These are phyloP conservation scores for Palaemon carinicauda DNA, from an alignment of 1,140 invertebrate species.

Conservation along the genomic window DNA sequence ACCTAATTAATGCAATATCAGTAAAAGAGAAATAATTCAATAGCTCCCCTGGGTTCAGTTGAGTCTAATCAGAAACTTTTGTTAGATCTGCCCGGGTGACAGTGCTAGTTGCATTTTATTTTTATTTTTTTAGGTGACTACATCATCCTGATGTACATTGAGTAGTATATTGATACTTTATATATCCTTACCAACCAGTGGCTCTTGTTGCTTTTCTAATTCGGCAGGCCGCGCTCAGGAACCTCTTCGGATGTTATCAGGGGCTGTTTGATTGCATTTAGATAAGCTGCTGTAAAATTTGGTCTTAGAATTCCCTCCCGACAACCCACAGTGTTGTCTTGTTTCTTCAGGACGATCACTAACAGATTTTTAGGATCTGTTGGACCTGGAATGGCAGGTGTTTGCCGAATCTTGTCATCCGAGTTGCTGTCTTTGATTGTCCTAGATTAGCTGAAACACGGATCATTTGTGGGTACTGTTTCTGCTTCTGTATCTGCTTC, in stretches of 20 bases:
- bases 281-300: neutral
- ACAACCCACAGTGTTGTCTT: neutral
- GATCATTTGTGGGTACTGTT: no score
- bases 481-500: no score
- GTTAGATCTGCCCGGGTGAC: neutral
- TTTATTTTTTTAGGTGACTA: no score
- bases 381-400: no score
- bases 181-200: neutral
- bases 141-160: no score
- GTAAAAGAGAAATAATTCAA: no score
- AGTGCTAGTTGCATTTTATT: neutral
- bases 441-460: no score
- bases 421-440: no score
- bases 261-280: neutral
- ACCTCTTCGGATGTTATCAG: neutral
- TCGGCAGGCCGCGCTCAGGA: neutral
- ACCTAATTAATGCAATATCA: neutral
- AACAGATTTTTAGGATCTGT: neutral
- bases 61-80: neutral
- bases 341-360: neutral
- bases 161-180: no score
- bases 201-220: neutral
- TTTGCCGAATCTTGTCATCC: no score
- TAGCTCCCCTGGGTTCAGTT: no score
- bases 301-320: neutral